Percentiles rank a stretch among this genome's conserved stretches.
Conservation (phyloP, 2,113 vertebrate species). For the Mandrillus leucophaeus region DNA sequence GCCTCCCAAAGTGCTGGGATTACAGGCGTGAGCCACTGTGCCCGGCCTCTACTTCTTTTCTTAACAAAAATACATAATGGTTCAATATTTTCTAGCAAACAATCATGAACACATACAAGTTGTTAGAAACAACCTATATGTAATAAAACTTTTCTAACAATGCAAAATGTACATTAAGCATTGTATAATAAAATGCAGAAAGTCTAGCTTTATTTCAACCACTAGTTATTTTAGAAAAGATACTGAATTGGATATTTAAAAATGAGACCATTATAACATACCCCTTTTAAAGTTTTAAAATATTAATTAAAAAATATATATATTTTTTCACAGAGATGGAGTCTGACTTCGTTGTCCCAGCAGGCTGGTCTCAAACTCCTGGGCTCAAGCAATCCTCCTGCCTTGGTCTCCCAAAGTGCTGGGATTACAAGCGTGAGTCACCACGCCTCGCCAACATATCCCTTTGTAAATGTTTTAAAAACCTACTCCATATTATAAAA, state of each 20-base stretch:
- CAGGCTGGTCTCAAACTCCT: too few relatives aligned
- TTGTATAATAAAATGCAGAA: not conserved
- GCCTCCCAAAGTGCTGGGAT: too few relatives aligned
- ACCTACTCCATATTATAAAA: not conserved
- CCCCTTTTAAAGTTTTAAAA: not conserved
- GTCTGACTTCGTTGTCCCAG: too few relatives aligned
- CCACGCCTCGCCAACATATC: too few relatives aligned
- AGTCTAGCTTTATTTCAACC: slow-evolving; percentile 11
- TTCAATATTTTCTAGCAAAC: slow-evolving; percentile 32
- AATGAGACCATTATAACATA: not conserved
- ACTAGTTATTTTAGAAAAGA: not conserved
- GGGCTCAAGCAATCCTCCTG: too few relatives aligned
- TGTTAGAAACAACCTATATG: not conserved
- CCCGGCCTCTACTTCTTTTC: not conserved
- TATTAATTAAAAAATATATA: too few relatives aligned
- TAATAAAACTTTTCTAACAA: slow-evolving; percentile 34
- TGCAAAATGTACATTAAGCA: not conserved
- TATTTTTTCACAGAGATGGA: too few relatives aligned
- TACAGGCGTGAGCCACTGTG: too few relatives aligned
- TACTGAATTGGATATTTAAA: slow-evolving; percentile 10
- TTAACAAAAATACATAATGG: slow-evolving; percentile 14
- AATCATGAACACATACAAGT: not conserved
- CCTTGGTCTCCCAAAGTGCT: too few relatives aligned
- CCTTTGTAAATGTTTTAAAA: not conserved
- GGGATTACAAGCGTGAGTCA: too few relatives aligned